Evolutionary conservation across 2,888 invertebrate species (phyloP).

Genomic region (Galerucella calmariensis): DNA sequence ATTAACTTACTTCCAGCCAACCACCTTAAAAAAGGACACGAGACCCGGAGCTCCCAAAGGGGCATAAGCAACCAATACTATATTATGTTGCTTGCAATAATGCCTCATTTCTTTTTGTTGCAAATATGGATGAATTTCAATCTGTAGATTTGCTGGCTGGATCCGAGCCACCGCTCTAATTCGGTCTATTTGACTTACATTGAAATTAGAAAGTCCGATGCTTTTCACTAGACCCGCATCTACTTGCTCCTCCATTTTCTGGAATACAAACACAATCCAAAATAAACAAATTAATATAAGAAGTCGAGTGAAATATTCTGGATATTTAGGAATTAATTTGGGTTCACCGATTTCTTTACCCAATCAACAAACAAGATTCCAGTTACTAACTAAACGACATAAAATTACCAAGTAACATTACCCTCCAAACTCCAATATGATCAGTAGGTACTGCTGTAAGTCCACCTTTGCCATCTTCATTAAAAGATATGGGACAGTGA

Average conservation of each 20-base stretch:
- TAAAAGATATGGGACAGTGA: conserved; percentile 48
- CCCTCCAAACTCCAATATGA: conserved; percentile 69
- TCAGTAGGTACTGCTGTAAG: conserved; percentile 74
- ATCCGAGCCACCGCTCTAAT: conserved; percentile 69
- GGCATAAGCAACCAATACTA: conserved; percentile 66
- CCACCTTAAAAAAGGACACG: conserved; percentile 47
- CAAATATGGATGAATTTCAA: conserved; percentile 72
- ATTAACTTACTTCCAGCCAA: conserved; percentile 30
- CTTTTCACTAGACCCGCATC: conserved; percentile 74
- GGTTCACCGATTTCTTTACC: too few species aligned
- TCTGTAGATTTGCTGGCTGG: conserved; percentile 72
- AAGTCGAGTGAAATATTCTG: too few species aligned
- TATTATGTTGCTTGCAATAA: conserved; percentile 60
- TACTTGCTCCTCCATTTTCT: conserved; percentile 74
- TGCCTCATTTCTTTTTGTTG: conserved; percentile 66
- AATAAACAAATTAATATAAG: too few species aligned
- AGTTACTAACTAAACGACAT: too few species aligned
- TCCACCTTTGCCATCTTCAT: conserved; percentile 62
- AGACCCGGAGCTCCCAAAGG: conserved; percentile 66
- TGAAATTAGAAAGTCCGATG: conserved; percentile 86
- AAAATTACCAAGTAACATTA: conserved; percentile 55
- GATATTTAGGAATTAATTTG: too few species aligned
- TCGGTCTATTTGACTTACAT: conserved; percentile 74
- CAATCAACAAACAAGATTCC: too few species aligned
- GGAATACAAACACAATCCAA: conserved; percentile 61